Evolutionary conservation across 1,140 invertebrate species (phyloP).

Genomic region (Holotrichia oblita): DNA sequence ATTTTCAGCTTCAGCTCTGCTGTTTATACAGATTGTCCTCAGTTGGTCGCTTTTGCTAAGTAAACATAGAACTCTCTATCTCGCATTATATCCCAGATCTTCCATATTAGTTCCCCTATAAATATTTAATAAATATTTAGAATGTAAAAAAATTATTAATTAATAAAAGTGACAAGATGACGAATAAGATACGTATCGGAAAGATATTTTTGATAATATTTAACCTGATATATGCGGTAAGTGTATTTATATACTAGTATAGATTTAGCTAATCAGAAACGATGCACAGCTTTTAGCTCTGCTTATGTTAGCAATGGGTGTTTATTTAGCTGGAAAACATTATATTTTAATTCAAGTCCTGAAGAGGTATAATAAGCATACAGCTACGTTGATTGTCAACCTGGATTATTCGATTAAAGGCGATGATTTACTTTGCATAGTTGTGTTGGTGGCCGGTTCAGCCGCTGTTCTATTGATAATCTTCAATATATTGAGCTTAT

Average conservation of each 20-base stretch:
- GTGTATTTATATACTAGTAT: neutral
- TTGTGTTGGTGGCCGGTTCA: no score
- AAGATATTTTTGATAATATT: neutral
- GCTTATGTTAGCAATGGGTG: neutral
- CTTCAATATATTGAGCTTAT: conserved; percentile 5
- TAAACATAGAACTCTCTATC: neutral
- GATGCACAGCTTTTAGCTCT: neutral
- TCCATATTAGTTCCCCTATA: neutral
- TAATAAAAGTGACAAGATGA: neutral
- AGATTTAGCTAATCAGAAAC: neutral
- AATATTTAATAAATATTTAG: neutral
- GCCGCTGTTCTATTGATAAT: neutral
- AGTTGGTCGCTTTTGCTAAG: neutral
- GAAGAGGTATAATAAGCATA: neutral
- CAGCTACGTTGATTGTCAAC: neutral
- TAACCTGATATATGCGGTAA: neutral
- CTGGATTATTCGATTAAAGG: conserved; percentile 23
- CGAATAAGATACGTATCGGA: neutral
- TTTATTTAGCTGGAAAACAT: neutral
- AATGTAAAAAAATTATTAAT: neutral
- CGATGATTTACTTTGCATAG: no score
- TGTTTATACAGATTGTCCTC: neutral
- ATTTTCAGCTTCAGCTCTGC: neutral
- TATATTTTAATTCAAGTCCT: no score
- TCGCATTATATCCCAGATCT: neutral